phyloP scores from a whole-genome alignment of 1,140 invertebrate species.

The Araneus ventricosus region DNA sequence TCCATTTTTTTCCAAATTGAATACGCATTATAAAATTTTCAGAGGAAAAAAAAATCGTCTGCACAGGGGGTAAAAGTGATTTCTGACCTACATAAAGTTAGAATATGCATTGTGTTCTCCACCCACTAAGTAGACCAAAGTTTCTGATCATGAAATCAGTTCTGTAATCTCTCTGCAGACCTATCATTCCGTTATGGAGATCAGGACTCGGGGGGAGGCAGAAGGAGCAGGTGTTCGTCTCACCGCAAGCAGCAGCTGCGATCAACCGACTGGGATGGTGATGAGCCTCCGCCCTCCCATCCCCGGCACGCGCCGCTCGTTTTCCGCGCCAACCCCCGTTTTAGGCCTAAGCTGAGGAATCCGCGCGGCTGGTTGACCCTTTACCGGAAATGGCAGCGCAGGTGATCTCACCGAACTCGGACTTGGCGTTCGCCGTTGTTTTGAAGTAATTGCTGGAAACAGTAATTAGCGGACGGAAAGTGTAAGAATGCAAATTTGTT shows the following conservation, averaged over 20 bases:
- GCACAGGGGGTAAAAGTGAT: not conserved
- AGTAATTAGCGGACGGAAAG: not conserved
- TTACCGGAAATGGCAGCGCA: conserved; percentile 62
- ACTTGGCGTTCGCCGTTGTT: not conserved
- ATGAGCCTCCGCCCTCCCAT: not conserved
- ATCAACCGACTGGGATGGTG: not conserved
- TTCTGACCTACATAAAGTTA: conserved; percentile 12
- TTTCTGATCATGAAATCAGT: not conserved
- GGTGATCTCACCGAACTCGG: conserved; percentile 21
- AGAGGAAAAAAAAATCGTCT: not conserved
- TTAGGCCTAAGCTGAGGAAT: conserved; percentile 37
- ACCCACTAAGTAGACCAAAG: not conserved
- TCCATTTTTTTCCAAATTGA: not conserved
- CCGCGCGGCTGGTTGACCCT: conserved; percentile 22
- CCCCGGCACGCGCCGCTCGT: conserved; percentile 50
- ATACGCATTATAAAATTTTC: too few relatives aligned
- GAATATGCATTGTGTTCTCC: not conserved
- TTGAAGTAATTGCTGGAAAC: not conserved
- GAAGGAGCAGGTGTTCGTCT: conserved; percentile 1
- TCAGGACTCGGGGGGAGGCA: conserved; percentile 44
- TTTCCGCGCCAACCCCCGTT: not conserved
- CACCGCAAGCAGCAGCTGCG: conserved; percentile 41
- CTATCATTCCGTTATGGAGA: conserved; percentile 63
- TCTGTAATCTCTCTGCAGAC: not conserved
- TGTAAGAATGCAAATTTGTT: not conserved